phyloP scores from a whole-genome alignment of 2,797 vertebrate species.

The Enteromius thamalakanensis region DNA sequence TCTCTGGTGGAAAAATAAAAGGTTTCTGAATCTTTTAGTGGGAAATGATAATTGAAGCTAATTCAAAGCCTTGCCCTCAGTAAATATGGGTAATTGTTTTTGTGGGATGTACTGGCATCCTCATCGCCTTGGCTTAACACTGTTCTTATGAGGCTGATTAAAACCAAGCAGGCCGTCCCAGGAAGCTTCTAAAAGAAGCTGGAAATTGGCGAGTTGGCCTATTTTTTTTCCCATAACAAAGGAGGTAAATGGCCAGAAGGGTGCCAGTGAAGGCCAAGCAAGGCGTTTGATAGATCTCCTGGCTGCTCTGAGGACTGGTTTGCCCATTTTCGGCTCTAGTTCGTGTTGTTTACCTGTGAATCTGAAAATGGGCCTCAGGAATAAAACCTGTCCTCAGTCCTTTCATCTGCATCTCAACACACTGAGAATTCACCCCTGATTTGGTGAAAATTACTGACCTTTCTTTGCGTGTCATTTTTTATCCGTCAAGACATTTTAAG shows the following conservation, averaged over 20 bases:
- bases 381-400: constrained; percentile 38
- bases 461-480: constrained; percentile 20
- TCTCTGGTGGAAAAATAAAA: constrained; percentile 29
- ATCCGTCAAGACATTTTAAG: constrained; percentile 31
- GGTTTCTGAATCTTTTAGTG: constrained; percentile 26
- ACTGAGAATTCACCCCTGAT: constrained; percentile 11
- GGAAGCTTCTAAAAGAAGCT: constrained; percentile 53
- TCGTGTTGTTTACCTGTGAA: constrained; percentile 44
- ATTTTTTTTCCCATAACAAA: constrained; percentile 55
- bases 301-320: constrained; percentile 6
- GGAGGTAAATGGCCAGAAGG: constrained; percentile 66
- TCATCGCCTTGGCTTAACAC: constrained; percentile 29
- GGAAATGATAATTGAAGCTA: constrained; percentile 49
- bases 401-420: constrained; percentile 30
- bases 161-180: constrained; percentile 54
- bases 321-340: constrained; percentile 10
- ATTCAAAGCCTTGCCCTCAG: constrained; percentile 28
- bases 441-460: constrained; percentile 30
- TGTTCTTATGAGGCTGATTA: constrained; percentile 48
- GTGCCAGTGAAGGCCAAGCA: constrained; percentile 41
- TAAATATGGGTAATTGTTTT: constrained; percentile 40
- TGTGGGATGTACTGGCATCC: constrained; percentile 48
- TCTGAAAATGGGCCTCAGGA: constrained; percentile 27
- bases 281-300: constrained; percentile 33
- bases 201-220: constrained; percentile 29